Conservation (phyloP, 2,888 invertebrate species). For the Chalcis sispes region DNA sequence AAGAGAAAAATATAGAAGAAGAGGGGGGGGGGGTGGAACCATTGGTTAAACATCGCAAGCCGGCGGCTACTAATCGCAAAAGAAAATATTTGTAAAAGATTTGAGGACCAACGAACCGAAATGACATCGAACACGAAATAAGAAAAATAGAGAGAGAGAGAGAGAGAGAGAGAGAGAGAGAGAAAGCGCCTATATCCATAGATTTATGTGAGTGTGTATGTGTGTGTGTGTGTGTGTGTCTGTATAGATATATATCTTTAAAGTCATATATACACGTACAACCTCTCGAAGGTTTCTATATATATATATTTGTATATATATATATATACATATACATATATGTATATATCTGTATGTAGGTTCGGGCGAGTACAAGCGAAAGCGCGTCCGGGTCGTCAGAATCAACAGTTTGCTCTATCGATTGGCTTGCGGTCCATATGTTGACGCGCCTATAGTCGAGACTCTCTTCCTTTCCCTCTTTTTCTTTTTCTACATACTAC, state of each 20-base stretch:
- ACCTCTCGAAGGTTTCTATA: too few species aligned
- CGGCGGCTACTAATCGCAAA: constrained; percentile 24
- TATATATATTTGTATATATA: neutral
- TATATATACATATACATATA: too few species aligned
- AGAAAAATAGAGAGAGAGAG: neutral
- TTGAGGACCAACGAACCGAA: constrained; percentile 8
- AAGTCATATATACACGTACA: constrained; percentile 5
- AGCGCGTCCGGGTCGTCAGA: constrained; percentile 70
- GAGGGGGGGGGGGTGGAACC: neutral
- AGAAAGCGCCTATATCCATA: neutral
- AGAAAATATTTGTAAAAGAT: constrained; percentile 46
- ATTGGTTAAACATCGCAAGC: constrained; percentile 8
- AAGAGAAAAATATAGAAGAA: too few species aligned
- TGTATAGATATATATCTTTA: constrained; percentile 29
- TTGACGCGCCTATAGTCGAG: neutral
- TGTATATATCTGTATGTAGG: neutral
- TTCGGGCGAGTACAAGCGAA: neutral
- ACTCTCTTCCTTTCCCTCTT: neutral
- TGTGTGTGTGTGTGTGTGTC: too few species aligned
- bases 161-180: too few species aligned
- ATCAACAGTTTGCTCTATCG: constrained; percentile 77
- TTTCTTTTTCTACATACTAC: too few species aligned
- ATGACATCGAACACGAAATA: too few species aligned
- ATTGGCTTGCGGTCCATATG: constrained; percentile 63
- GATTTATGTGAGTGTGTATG: too few species aligned